phyloP scores from a whole-genome alignment of 2,113 vertebrate species.

The Macroglossus sobrinus region DNA sequence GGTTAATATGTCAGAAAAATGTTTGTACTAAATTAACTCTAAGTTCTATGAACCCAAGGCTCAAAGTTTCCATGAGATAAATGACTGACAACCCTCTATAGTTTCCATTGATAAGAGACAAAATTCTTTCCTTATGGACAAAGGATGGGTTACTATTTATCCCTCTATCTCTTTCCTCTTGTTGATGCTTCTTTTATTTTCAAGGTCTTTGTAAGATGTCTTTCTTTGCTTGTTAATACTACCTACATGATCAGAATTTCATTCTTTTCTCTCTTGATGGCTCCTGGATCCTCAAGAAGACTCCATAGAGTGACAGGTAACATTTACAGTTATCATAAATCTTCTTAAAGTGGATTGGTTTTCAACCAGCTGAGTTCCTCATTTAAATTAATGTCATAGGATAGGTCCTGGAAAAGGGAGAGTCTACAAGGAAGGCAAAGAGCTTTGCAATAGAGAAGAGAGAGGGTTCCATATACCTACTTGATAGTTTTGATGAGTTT shows the following conservation, averaged over 20 bases:
- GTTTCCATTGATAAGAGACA: not conserved
- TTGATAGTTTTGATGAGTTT: not conserved
- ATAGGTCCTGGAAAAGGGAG: not conserved
- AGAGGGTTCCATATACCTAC: not conserved
- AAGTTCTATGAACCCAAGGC: not conserved
- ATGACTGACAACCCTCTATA: not conserved
- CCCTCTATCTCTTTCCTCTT: not conserved
- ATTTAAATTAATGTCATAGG: not conserved
- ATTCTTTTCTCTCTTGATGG: not conserved
- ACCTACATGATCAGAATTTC: not conserved
- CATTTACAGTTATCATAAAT: not conserved
- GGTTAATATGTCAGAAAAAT: not conserved
- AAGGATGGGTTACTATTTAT: not conserved
- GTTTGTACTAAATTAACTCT: not conserved
- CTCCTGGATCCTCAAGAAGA: not conserved
- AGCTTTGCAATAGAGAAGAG: not conserved
- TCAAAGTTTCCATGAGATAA: not conserved
- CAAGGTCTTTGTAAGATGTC: not conserved
- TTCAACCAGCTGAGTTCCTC: not conserved
- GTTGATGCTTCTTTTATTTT: not conserved
- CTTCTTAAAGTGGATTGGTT: not conserved
- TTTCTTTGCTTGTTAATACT: not conserved
- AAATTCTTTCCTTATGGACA: not conserved
- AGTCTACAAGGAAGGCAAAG: not conserved
- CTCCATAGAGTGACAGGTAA: not conserved